Base-by-base conservation (phyloP, 2,888 invertebrate species). In the Oxystoma pomonae region DNA sequence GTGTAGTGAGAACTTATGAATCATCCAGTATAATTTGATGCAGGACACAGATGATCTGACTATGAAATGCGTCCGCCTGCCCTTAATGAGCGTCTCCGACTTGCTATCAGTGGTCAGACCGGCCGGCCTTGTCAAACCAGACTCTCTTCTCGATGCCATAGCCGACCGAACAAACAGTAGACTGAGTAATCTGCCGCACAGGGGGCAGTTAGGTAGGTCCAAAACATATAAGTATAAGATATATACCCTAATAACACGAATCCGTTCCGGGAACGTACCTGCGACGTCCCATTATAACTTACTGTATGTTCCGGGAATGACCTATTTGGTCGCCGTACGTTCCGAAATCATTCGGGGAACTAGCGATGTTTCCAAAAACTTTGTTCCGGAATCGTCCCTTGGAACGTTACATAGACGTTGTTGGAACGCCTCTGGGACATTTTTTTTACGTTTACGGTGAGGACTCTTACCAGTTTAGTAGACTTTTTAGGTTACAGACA, bases 61-160 rank as follows among this genome's bases (percentile, higher is more conserved):
- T 0, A 78, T 90, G 64, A 85, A 85, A 63, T 85, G 85, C 73
- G 88, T 90, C 1, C 88, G 98, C 19, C 83, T 98, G 69, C 92
- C 95, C 1, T 84, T 98, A 64, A 94, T 98, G 88, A 87, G 87
- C 65, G 84, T 96, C 50, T 89, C 91, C 66, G 96, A 97, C 77
- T 83, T 99, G 68, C 83, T 98, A 70, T 90, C 91, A 66, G 88
- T 91, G 63, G 98, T 99, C 20, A 85, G 98, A 51, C 92, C 94
- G 0, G 91, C 95, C 55, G 85, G 88, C 49, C 86, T 98, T 56
- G 88, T 98, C 53, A 89, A 92, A 35, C 89, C 98, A 0, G 96
- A 98, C 79, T 87, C 89, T 76, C 86, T 99, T 71, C 85, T 99
- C 17, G 98, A 98, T 82, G 98, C 98, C 58, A 96, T 98, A 67